phyloP scores from a whole-genome alignment of 2,888 invertebrate genomes.

The Agrenia bidenticulata region DNA sequence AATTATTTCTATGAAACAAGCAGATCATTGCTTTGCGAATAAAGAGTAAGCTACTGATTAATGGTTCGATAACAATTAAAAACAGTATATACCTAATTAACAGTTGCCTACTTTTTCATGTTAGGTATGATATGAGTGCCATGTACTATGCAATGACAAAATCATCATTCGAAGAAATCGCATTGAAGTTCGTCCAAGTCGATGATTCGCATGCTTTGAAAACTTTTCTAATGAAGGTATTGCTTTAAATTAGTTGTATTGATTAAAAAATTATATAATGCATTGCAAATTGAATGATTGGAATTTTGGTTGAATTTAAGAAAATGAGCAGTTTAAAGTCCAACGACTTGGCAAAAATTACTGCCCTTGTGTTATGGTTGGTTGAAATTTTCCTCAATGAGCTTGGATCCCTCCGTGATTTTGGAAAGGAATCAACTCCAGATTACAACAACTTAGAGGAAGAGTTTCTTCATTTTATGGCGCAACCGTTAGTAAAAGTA shows the following conservation, averaged over 20 bases:
- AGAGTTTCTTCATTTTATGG: constrained; percentile 75
- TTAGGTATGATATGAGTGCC: constrained; percentile 76
- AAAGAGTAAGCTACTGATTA: constrained; percentile 63
- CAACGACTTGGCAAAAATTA: constrained; percentile 81
- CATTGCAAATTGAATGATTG: background rate
- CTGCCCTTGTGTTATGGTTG: constrained; percentile 93
- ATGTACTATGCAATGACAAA: constrained; percentile 84
- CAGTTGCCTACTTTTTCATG: constrained; percentile 18
- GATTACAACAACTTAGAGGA: constrained; percentile 67
- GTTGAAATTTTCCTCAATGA: constrained; percentile 88
- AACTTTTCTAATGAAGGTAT: constrained; percentile 75
- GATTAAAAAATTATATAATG: background rate
- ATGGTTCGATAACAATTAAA: too few species aligned
- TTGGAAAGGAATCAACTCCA: constrained; percentile 55
- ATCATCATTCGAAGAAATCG: constrained; percentile 90
- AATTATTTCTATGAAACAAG: constrained; percentile 82
- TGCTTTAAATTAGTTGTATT: too few species aligned
- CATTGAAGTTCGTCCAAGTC: constrained; percentile 82
- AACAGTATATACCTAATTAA: too few species aligned
- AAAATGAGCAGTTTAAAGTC: constrained; percentile 73
- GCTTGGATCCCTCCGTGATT: constrained; percentile 69
- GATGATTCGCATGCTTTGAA: constrained; percentile 83
- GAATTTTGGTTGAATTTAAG: constrained; percentile 53
- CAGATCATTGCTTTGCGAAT: constrained; percentile 77
- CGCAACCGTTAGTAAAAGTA: constrained; percentile 68